phyloP scores from a whole-genome alignment of 2,797 vertebrate genomes.

The Peromyscus nudipes region DNA sequence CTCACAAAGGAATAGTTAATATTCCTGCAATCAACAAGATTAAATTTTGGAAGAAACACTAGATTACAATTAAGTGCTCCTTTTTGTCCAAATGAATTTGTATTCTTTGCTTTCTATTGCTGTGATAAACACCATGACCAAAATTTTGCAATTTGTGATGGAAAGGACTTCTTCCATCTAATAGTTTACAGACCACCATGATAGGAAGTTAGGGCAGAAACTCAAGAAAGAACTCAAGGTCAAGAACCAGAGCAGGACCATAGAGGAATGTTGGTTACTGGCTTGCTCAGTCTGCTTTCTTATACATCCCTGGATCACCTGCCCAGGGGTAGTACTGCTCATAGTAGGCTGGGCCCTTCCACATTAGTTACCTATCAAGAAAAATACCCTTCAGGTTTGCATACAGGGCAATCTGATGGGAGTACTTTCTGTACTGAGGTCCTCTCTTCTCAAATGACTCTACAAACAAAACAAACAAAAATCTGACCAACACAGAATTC shows the following conservation, averaged over 20 bases:
- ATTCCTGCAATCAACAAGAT: constrained; percentile 66
- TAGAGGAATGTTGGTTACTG: neutral
- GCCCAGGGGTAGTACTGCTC: neutral
- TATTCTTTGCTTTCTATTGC: neutral
- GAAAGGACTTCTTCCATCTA: neutral
- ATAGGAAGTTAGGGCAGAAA: neutral
- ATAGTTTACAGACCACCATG: neutral
- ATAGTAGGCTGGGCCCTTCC: neutral
- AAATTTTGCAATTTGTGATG: neutral
- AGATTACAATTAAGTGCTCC: constrained; percentile 18
- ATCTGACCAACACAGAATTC: neutral
- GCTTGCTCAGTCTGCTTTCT: neutral
- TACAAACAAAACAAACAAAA: neutral
- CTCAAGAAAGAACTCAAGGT: neutral
- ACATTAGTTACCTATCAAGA: neutral
- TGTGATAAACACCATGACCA: neutral
- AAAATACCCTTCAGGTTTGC: neutral
- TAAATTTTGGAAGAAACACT: constrained; percentile 80
- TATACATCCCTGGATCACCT: neutral
- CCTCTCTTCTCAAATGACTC: neutral
- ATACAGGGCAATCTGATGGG: neutral
- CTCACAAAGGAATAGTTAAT: constrained; percentile 77
- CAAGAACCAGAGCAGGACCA: neutral
- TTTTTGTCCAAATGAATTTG: constrained; percentile 49
- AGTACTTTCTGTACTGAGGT: neutral